These are phyloP conservation scores for Puffinus mauretanicus DNA, from an alignment of 2,113 vertebrate species.

Conservation along the genomic window DNA sequence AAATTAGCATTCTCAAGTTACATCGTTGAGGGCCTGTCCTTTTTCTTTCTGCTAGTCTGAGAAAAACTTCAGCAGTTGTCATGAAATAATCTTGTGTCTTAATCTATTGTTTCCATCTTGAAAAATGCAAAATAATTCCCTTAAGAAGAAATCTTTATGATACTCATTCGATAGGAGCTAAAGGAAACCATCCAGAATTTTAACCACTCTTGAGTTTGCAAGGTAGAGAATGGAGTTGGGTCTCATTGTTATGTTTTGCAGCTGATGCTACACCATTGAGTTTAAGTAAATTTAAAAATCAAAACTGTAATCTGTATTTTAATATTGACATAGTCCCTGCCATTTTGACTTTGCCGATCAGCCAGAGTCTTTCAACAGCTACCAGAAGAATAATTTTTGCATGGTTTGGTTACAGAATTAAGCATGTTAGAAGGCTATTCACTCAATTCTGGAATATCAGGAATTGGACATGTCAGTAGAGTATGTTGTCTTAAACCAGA, in stretches of 20 bases:
- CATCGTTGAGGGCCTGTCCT: neutral
- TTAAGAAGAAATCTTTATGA: neutral
- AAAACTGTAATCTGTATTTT: neutral
- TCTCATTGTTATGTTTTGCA: neutral
- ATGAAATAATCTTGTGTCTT: neutral
- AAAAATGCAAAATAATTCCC: neutral
- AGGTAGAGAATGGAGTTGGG: neutral
- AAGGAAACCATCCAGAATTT: neutral
- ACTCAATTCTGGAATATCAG: neutral
- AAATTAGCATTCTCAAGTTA: neutral
- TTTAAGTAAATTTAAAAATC: neutral
- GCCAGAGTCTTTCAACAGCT: neutral
- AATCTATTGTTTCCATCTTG: neutral
- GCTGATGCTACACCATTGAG: neutral
- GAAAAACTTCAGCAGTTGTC: neutral
- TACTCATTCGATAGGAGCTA: neutral
- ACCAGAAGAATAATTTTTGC: neutral
- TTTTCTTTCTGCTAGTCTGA: neutral
- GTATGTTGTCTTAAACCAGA: neutral
- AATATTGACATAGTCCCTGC: neutral
- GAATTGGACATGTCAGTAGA: neutral
- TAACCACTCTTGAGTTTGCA: neutral
- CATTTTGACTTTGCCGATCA: neutral
- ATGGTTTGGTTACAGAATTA: neutral
- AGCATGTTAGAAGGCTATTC: neutral